Conservation (phyloP, 2,888 invertebrate genomes). For the Trichogramma dendrolimi region DNA sequence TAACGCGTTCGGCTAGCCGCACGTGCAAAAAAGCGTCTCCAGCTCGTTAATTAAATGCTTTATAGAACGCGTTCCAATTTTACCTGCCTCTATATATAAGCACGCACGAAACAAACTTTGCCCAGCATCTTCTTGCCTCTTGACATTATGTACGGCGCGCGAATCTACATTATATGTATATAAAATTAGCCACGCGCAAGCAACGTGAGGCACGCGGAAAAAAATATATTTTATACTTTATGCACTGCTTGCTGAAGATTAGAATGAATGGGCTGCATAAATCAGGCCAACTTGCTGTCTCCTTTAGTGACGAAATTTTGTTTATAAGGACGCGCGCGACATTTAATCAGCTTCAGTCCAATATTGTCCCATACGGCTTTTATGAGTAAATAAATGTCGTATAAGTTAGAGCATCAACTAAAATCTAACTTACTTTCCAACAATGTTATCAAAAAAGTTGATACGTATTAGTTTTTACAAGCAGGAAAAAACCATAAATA, state of each 20-base stretch:
- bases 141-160: no score
- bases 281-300: conserved; percentile 27
- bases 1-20: neutral
- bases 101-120: neutral
- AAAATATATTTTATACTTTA: conserved; percentile 6
- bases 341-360: no score
- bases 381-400: no score
- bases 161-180: conserved; percentile 6
- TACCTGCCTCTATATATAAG: neutral
- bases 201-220: neutral
- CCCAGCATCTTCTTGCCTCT: no score
- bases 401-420: no score
- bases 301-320: no score
- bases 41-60: conserved; percentile 28
- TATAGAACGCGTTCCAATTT: conserved; percentile 15
- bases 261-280: conserved; percentile 38
- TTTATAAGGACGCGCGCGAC: no score
- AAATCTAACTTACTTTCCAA: no score
- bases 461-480: no score
- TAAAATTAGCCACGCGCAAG: conserved; percentile 20
- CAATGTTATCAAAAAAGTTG: no score
- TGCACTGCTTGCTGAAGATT: conserved; percentile 32
- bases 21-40: neutral
- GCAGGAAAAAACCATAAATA: no score
- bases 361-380: no score